Percentiles rank a stretch among this genome's conserved stretches.
These are phyloP conservation scores for Murina feae DNA, from an alignment of 2,113 vertebrate genomes.

Conservation along the genomic window DNA sequence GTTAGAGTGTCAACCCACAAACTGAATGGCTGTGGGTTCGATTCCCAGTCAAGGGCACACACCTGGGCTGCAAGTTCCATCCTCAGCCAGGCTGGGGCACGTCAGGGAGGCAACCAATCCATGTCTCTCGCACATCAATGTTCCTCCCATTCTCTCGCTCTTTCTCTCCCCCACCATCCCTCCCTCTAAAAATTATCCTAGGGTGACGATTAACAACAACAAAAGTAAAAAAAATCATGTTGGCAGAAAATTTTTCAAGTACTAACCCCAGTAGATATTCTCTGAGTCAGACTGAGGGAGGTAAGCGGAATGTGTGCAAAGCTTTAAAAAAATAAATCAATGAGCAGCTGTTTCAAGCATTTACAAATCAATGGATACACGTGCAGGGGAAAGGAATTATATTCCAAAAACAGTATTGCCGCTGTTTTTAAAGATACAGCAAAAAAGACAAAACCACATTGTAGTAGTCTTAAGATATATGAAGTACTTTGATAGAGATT, in stretches of 20 bases:
- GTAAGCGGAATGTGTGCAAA: slow-evolving; percentile 6
- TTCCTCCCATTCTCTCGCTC: too few relatives aligned
- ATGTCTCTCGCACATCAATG: too few relatives aligned
- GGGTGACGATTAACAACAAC: too few relatives aligned
- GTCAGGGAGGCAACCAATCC: too few relatives aligned
- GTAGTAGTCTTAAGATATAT: neutral
- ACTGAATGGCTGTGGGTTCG: too few relatives aligned
- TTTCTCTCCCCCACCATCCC: too few relatives aligned
- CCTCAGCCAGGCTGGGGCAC: too few relatives aligned
- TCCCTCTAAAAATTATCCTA: too few relatives aligned
- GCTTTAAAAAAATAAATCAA: slow-evolving; percentile 6
- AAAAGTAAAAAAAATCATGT: neutral
- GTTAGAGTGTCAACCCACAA: too few relatives aligned
- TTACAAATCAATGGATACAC: slow-evolving; percentile 13
- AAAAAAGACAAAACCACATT: slow-evolving; percentile 30
- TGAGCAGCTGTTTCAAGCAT: slow-evolving; percentile 17
- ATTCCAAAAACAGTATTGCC: slow-evolving; percentile 4
- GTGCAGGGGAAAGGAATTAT: neutral
- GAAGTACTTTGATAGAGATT: neutral
- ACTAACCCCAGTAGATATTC: slow-evolving; percentile 15
- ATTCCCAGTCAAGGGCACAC: too few relatives aligned
- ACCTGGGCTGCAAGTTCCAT: too few relatives aligned
- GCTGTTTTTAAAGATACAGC: neutral
- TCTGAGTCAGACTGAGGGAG: slow-evolving; percentile 8
- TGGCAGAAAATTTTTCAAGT: neutral